Evolutionary conservation across 2,888 invertebrate species (phyloP), one percentile per base, ranked within the genome.

Genomic region (Apomyelois bistriatella): DNA sequence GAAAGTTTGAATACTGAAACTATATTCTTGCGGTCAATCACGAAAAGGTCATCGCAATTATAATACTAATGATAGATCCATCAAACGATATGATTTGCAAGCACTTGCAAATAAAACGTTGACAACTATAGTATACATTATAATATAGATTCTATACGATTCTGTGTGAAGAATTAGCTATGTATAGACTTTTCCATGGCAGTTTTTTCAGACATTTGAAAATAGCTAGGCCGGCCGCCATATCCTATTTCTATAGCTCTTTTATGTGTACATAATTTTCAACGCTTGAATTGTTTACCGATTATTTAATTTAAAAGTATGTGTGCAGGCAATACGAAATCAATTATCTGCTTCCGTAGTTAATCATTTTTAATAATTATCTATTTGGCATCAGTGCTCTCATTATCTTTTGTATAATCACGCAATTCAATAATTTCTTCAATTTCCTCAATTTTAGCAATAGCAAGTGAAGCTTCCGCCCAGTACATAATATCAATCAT

Each of bases 11-110:
- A 38, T 28, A 28, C 37, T 10, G 10, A 5, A 38, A 30, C 35
- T 22, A 50, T 51, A 43, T 10, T 52, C 52, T 52, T 37, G 22
- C 15, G 52, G 53, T 42, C 52, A 36, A 51, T 8, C 46, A 40
- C 35, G 53, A 37, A 43, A 40, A 52, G 52, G 43, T 52, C 36
- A 52, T 8, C 28, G 36, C 49, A 35, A 43, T 54, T 48, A 48
- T 48, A 35, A 15, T 46, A 35, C 41, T 42, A 41, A 51, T 51
- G 42, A 22, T n/a, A 30, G 32, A 28, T 38, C 38, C 22, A 48
- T 50, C 53, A 38, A 28, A 40, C 35, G 38, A 28, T 17, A 41
- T 13, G 35, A 48, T 46, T 52, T 37, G 52, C 22, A 35, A 32
- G 32, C 40, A 38, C 36, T 51, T 46, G 50, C 30, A 15, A 13